Percentiles rank a stretch among this genome's conserved stretches.
Conservation (phyloP, 2,888 invertebrate species). For the Lasioglossum oenotherae region DNA sequence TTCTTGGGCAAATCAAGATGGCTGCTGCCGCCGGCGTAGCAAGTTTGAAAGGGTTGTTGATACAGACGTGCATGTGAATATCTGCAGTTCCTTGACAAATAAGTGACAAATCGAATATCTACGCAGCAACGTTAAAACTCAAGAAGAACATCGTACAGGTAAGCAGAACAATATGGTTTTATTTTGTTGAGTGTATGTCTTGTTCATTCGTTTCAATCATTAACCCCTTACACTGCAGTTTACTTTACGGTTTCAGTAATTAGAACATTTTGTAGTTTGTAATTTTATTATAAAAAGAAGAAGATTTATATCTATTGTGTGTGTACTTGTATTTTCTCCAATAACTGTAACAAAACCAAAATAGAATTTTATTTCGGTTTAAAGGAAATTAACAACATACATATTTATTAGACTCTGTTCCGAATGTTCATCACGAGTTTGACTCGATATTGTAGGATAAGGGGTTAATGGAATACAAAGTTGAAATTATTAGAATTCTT, state of each 20-base stretch:
- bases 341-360: no score
- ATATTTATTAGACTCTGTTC: no score
- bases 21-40: slow-evolving; percentile 12
- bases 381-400: no score
- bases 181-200: neutral
- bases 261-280: no score
- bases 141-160: slow-evolving; percentile 10
- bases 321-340: no score
- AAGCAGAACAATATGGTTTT: slow-evolving; percentile 9
- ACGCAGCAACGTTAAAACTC: neutral
- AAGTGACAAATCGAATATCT: neutral
- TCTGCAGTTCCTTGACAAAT: neutral
- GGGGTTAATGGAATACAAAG: neutral
- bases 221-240: neutral
- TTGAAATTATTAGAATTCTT: neutral
- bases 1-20: slow-evolving; percentile 41
- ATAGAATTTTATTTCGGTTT: no score
- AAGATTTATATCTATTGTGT: no score
- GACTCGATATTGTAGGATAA: no score
- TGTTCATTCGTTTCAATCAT: neutral
- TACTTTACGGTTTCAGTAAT: no score
- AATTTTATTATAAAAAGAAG: no score
- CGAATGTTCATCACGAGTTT: no score
- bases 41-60: neutral
- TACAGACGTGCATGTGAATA: slow-evolving; percentile 14